These are phyloP conservation scores for Drosophila robusta DNA, from an alignment of 2,888 invertebrate species.

Conservation along the genomic window DNA sequence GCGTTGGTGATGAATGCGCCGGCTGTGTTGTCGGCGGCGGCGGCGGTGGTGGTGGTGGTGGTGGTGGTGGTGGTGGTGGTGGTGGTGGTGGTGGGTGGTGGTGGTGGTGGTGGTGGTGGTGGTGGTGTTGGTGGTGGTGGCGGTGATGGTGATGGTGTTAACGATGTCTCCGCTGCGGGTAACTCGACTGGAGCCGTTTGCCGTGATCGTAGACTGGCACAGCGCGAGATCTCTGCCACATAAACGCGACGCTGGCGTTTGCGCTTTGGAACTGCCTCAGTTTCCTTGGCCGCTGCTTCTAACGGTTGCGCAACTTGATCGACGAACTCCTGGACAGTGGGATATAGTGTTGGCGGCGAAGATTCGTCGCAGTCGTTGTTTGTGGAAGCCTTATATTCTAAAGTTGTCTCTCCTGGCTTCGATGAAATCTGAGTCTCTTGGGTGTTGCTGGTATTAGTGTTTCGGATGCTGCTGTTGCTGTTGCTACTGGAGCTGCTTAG, in stretches of 20 bases:
- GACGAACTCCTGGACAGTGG: constrained; percentile 31
- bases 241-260: constrained; percentile 63
- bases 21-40: neutral
- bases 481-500: constrained; percentile 32
- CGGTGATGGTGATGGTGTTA: neutral
- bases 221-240: constrained; percentile 50
- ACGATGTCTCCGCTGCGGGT: constrained; percentile 9
- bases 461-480: constrained; percentile 26
- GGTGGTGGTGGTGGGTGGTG: constrained; percentile 38
- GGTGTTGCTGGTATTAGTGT: constrained; percentile 10
- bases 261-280: constrained; percentile 27
- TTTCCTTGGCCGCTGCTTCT: constrained; percentile 3
- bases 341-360: constrained; percentile 27
- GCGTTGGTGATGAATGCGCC: constrained; percentile 47
- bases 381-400: constrained; percentile 27
- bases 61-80: neutral
- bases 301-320: constrained; percentile 41
- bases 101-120: constrained; percentile 18
- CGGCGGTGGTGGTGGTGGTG: neutral
- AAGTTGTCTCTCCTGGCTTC: neutral
- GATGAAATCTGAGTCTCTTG: neutral
- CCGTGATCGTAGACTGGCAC: constrained; percentile 60
- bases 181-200: constrained; percentile 20
- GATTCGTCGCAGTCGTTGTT: constrained; percentile 1
- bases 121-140: neutral